Percentiles rank a stretch among this genome's conserved stretches.
Evolutionary conservation across 2,797 vertebrate genomes (phyloP).

Genomic region (Sebastes umbrosus): DNA sequence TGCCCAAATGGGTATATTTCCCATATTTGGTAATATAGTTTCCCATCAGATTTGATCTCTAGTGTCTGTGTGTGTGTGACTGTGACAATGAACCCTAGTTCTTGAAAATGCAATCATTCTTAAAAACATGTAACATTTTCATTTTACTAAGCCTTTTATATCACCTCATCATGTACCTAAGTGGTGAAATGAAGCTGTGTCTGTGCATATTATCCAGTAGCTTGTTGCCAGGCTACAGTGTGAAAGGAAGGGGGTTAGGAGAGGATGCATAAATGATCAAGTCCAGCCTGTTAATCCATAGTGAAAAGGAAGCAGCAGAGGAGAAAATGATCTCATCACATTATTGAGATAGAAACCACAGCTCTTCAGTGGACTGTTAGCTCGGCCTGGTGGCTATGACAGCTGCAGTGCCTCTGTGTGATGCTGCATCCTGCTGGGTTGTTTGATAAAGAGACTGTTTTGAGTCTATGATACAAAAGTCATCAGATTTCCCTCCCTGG

Average conservation of each 20-base stretch:
- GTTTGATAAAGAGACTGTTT: neutral
- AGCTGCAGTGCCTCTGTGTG: neutral
- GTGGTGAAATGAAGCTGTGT: conserved; percentile 12
- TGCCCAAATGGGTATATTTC: neutral
- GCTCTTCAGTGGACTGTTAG: neutral
- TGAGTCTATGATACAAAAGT: conserved; percentile 13
- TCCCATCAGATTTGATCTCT: neutral
- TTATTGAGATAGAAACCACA: neutral
- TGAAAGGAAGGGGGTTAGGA: conserved; percentile 12
- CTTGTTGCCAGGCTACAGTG: conserved; percentile 71
- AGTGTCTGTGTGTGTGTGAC: too few species aligned
- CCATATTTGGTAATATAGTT: neutral
- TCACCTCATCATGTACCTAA: neutral
- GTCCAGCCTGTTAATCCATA: conserved; percentile 12
- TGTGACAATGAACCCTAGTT: neutral
- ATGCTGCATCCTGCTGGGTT: neutral
- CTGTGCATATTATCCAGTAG: conserved; percentile 31
- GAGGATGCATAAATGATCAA: conserved; percentile 26
- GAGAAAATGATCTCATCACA: conserved; percentile 13
- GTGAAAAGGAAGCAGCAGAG: conserved; percentile 3
- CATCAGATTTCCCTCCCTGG: neutral
- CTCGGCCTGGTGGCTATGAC: neutral
- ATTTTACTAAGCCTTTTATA: neutral
- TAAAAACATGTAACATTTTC: neutral
- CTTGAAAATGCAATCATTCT: neutral